A percentile compares a stretch with the other conserved stretches of the same genome.
Evolutionary conservation across 2,113 vertebrate genomes (phyloP).

Genomic region (Oophaga pumilio): DNA sequence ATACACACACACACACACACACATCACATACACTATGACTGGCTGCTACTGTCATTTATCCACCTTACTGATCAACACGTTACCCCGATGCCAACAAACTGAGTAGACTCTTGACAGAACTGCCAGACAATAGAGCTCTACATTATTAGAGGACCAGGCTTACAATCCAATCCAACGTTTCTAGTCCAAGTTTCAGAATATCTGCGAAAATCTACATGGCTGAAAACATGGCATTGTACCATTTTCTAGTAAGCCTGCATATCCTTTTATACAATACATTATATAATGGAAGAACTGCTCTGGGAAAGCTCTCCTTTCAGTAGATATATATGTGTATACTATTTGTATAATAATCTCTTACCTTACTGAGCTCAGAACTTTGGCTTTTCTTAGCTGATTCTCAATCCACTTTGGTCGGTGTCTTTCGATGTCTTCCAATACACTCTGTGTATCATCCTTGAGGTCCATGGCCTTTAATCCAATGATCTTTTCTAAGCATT

Average conservation of each 20-base stretch:
- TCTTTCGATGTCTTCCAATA: constrained; percentile 85
- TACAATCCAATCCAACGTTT: not conserved
- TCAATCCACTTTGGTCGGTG: constrained; percentile 88
- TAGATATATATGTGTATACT: not conserved
- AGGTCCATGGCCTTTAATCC: constrained; percentile 79
- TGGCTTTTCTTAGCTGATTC: constrained; percentile 85
- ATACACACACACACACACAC: not conserved
- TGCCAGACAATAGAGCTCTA: not conserved
- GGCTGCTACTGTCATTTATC: not conserved
- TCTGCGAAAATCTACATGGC: not conserved
- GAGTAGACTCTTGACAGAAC: not conserved
- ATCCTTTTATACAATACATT: not conserved
- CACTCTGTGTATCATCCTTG: constrained; percentile 82
- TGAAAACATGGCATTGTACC: not conserved
- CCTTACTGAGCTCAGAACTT: constrained; percentile 82
- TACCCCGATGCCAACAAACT: not conserved
- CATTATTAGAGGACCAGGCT: not conserved
- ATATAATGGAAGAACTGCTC: not conserved
- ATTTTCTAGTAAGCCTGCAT: not conserved
- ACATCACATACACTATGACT: not conserved
- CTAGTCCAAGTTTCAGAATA: not conserved
- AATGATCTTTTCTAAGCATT: constrained; percentile 83
- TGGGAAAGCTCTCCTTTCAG: not conserved
- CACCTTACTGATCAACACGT: not conserved
- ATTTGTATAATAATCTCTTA: constrained; percentile 69